Evolutionary conservation across 30 jellyfish, hydroid and myxozoan species (phyloP).

Genomic region (Euphysa ruthae): DNA sequence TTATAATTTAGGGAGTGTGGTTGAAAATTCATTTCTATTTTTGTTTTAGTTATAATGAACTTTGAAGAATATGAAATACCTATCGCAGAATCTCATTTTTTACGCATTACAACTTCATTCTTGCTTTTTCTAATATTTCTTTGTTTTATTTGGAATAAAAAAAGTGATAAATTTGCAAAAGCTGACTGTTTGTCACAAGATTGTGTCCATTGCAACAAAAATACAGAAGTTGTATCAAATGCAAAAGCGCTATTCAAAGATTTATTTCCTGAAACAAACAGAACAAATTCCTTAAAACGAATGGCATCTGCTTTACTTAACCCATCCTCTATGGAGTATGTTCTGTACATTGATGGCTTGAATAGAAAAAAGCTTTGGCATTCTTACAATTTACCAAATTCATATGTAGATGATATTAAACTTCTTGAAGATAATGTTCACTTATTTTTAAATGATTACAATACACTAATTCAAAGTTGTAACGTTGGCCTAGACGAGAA

Average conservation of each 20-base stretch:
- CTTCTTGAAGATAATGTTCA: not conserved
- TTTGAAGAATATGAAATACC: too few species aligned
- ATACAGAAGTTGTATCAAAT: not conserved
- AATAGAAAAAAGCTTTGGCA: not conserved
- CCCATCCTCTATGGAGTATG: not conserved
- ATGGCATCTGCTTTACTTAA: not conserved
- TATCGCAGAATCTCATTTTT: too few species aligned
- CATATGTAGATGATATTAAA: constrained; percentile 12
- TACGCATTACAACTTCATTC: too few species aligned
- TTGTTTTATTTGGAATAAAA: too few species aligned
- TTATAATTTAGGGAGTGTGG: too few species aligned
- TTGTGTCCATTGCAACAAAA: constrained; percentile 14
- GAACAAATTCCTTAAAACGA: not conserved
- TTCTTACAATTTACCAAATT: constrained; percentile 6
- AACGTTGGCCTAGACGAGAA: not conserved
- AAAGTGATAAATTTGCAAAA: not conserved
- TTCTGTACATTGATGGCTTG: not conserved
- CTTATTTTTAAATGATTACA: constrained; percentile 1
- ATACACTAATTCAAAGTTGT: not conserved
- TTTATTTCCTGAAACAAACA: not conserved
- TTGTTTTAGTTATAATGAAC: too few species aligned
- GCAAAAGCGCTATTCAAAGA: constrained; percentile 2
- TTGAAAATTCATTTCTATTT: too few species aligned
- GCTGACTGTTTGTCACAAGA: constrained; percentile 3
- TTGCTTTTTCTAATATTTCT: too few species aligned